Evolutionary conservation across 1,140 invertebrate species (phyloP).

Genomic region (Hyles euphorbiae): DNA sequence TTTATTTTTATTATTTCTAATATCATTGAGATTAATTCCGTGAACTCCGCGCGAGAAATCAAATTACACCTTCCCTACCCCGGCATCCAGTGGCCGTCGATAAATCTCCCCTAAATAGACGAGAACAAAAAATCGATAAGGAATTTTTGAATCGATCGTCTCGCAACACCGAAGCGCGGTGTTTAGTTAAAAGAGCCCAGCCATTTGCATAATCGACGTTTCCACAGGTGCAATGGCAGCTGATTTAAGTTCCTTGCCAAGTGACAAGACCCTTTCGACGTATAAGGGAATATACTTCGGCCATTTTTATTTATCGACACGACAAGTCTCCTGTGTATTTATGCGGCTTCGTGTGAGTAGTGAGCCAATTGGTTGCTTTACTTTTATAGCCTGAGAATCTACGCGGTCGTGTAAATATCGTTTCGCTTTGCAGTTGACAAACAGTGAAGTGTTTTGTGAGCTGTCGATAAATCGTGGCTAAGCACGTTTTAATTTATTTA

Average conservation of each 20-base stretch:
- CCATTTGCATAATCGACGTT: slow-evolving; percentile 71
- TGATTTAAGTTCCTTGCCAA: slow-evolving; percentile 60
- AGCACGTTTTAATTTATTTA: too few relatives aligned
- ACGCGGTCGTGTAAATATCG: too few relatives aligned
- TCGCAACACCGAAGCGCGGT: slow-evolving; percentile 47
- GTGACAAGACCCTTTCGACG: slow-evolving; percentile 47
- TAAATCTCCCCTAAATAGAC: slow-evolving; percentile 9
- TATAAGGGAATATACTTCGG: slow-evolving; percentile 59
- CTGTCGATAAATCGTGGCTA: too few relatives aligned
- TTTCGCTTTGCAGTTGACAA: too few relatives aligned
- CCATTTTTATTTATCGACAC: slow-evolving; percentile 54
- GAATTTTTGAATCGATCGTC: slow-evolving; percentile 23
- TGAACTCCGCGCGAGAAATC: too few relatives aligned
- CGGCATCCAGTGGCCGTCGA: not conserved
- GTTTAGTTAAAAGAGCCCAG: slow-evolving; percentile 60
- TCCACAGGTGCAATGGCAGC: slow-evolving; percentile 65
- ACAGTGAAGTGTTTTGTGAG: too few relatives aligned
- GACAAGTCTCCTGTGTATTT: slow-evolving; percentile 31
- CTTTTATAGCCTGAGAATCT: slow-evolving; percentile 1
- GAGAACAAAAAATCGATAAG: slow-evolving; percentile 13
- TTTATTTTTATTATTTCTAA: too few relatives aligned
- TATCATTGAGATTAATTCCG: too few relatives aligned
- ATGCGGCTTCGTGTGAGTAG: slow-evolving; percentile 17
- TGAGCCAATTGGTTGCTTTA: slow-evolving; percentile 1
- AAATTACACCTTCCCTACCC: too few relatives aligned